Percentiles rank a stretch among this genome's conserved stretches.
Evolutionary conservation across 2,888 invertebrate genomes (phyloP).

Genomic region (Drosophila monieri): DNA sequence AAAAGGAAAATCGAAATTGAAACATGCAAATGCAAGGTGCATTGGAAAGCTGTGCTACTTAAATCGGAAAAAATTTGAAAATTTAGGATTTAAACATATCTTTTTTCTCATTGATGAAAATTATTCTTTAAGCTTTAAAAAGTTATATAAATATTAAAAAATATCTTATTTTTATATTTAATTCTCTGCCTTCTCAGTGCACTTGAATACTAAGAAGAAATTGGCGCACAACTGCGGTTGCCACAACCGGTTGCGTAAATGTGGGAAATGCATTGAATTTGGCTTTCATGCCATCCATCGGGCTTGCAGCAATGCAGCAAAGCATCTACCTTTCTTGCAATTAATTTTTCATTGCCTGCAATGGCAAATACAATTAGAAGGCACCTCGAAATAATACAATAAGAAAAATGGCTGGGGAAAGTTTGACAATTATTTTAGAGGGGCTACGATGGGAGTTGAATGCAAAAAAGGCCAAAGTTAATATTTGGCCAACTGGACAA

Average conservation of each 20-base stretch:
- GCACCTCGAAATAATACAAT: constrained; percentile 2
- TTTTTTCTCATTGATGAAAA: no score
- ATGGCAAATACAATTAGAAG: constrained; percentile 65
- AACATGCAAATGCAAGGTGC: constrained; percentile 37
- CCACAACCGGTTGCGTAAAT: constrained; percentile 34
- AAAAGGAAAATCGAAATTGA: constrained; percentile 48
- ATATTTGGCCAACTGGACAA: constrained; percentile 76
- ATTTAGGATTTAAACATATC: no score
- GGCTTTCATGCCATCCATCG: constrained; percentile 37
- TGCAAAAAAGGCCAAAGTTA: constrained; percentile 70
- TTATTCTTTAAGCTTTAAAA: no score
- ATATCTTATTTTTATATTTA: background rate
- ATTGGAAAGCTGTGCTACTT: constrained; percentile 23
- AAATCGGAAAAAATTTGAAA: background rate
- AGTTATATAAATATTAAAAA: no score
- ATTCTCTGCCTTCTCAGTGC: background rate
- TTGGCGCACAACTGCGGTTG: constrained; percentile 30
- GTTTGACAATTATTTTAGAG: constrained; percentile 50
- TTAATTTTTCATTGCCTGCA: constrained; percentile 61
- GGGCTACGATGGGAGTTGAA: constrained; percentile 37
- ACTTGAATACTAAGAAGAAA: constrained; percentile 9
- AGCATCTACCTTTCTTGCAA: constrained; percentile 46
- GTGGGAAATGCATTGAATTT: constrained; percentile 27
- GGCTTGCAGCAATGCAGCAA: constrained; percentile 38
- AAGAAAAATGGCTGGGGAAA: constrained; percentile 33